phyloP scores from a whole-genome alignment of 2,888 invertebrate genomes.

The Microctonus brassicae region DNA sequence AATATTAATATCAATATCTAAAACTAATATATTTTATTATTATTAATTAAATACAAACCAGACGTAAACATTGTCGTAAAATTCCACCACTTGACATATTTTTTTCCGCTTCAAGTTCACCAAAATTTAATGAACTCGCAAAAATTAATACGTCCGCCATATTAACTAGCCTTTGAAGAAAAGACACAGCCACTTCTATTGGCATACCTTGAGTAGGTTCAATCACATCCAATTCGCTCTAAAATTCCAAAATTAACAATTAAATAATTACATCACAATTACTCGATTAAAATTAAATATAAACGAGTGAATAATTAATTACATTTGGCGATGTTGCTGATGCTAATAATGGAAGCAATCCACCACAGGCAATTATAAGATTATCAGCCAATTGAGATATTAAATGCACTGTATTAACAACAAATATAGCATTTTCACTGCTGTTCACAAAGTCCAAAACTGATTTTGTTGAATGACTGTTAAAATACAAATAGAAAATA shows the following conservation, averaged over 20 bases:
- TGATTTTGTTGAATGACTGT: slow-evolving; percentile 94
- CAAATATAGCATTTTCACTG: slow-evolving; percentile 98
- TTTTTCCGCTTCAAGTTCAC: slow-evolving; percentile 98
- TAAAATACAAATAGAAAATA: slow-evolving; percentile 50
- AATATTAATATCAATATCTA: background rate
- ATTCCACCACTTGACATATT: slow-evolving; percentile 99
- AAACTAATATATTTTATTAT: background rate
- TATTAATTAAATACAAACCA: slow-evolving; percentile 75
- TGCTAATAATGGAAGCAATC: slow-evolving; percentile 94
- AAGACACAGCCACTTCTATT: slow-evolving; percentile 97
- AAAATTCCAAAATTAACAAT: slow-evolving; percentile 57
- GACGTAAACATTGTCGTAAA: slow-evolving; percentile 92
- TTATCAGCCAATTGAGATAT: slow-evolving; percentile 99
- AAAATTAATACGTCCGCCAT: slow-evolving; percentile 99
- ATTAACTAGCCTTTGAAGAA: slow-evolving; percentile 97
- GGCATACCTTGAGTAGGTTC: slow-evolving; percentile 99
- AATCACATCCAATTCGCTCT: slow-evolving; percentile 98
- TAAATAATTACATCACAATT: no score
- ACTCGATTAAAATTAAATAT: no score
- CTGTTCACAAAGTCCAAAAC: slow-evolving; percentile 98
- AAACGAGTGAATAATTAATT: slow-evolving; percentile 68
- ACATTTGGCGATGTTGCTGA: slow-evolving; percentile 99
- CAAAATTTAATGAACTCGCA: slow-evolving; percentile 97
- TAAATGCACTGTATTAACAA: slow-evolving; percentile 98
- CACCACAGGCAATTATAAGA: slow-evolving; percentile 98